These are phyloP conservation scores for Saguinus imperator DNA, from an alignment of 2,113 vertebrate genomes.

Conservation along the genomic window DNA sequence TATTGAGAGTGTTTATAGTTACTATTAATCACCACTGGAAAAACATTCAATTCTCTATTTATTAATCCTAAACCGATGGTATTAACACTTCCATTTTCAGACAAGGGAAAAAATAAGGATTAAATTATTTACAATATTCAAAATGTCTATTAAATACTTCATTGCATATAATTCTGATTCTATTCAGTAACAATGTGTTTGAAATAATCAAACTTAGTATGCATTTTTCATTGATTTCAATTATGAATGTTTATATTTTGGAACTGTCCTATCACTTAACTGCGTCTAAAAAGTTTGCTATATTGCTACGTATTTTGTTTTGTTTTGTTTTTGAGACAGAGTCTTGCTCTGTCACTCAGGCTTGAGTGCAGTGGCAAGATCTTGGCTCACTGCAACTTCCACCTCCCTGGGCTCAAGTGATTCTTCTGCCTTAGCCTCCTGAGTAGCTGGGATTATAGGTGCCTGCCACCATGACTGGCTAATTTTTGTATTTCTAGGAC, in stretches of 20 bases:
- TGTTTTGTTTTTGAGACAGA: too few species aligned
- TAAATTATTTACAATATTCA: neutral
- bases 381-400: too few species aligned
- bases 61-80: neutral
- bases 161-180: neutral
- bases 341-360: too few species aligned
- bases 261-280: neutral
- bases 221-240: neutral
- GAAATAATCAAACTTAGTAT: neutral
- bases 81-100: neutral
- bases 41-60: neutral
- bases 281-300: constrained; percentile 1
- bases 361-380: too few species aligned
- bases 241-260: neutral
- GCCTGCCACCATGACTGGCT: too few species aligned
- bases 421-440: too few species aligned
- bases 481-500: too few species aligned
- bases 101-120: neutral
- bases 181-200: neutral
- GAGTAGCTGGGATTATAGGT: too few species aligned
- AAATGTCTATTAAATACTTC: neutral
- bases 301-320: neutral
- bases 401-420: too few species aligned
- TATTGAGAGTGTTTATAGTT: neutral
- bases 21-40: neutral